These are phyloP conservation scores for Pycnonotus jocosus DNA, from an alignment of 2,113 vertebrate species.

Conservation along the genomic window DNA sequence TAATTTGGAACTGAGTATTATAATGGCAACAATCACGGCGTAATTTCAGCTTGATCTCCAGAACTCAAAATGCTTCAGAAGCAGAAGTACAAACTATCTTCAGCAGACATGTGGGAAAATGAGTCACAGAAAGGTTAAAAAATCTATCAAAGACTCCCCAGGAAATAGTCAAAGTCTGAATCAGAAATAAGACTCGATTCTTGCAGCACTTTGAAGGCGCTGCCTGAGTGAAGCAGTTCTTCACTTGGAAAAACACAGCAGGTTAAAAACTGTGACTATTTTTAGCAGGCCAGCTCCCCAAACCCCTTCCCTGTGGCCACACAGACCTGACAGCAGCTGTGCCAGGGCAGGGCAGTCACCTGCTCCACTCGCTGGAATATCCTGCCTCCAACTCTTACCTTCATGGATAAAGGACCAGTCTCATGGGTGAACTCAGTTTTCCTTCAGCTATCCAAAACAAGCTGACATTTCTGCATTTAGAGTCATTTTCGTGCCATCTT, in stretches of 20 bases:
- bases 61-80: not conserved
- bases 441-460: not conserved
- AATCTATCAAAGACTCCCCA: constrained; percentile 20
- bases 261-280: not conserved
- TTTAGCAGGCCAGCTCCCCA: constrained; percentile 22
- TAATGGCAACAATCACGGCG: not conserved
- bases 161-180: constrained; percentile 29
- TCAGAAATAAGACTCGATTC: not conserved
- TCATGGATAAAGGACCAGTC: not conserved
- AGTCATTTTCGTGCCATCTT: not conserved
- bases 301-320: not conserved
- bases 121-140: constrained; percentile 47
- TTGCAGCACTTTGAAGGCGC: not conserved
- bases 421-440: not conserved
- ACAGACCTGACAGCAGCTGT: not conserved
- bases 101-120: constrained; percentile 9
- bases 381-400: not conserved
- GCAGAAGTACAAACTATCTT: not conserved
- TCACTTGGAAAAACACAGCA: not conserved
- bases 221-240: not conserved
- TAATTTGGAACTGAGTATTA: not conserved
- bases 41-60: not conserved
- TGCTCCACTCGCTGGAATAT: not conserved
- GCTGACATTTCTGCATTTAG: not conserved
- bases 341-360: not conserved